Conservation (phyloP, 2,797 vertebrate genomes). For the Artibeus jamaicensis region DNA sequence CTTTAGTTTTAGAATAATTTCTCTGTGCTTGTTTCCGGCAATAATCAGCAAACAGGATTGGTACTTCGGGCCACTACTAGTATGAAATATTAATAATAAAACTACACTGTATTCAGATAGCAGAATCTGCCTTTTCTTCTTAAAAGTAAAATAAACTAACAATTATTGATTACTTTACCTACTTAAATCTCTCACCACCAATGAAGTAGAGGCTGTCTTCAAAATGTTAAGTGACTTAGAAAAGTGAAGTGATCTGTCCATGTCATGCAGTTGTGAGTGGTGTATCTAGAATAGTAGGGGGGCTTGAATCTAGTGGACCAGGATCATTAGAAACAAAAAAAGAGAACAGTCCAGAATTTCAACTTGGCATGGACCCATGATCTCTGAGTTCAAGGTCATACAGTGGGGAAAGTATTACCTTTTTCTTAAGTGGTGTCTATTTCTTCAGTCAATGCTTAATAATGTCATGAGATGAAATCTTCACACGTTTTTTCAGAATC, state of each 20-base stretch:
- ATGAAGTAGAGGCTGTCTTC: background rate
- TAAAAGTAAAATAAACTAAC: slow-evolving; percentile 3
- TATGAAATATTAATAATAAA: slow-evolving; percentile 26
- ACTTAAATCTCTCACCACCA: background rate
- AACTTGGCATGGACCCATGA: background rate
- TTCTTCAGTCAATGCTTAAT: background rate
- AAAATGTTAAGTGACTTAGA: background rate
- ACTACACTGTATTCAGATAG: background rate
- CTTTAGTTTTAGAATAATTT: slow-evolving; percentile 64
- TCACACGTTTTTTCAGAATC: background rate
- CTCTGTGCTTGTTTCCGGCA: slow-evolving; percentile 37
- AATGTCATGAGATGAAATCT: background rate
- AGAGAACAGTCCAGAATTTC: background rate
- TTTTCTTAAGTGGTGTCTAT: background rate
- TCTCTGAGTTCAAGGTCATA: background rate
- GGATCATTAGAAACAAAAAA: background rate
- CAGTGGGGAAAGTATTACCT: background rate
- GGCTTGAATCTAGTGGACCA: background rate
- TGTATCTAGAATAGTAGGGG: background rate
- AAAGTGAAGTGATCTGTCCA: background rate
- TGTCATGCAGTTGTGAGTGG: background rate
- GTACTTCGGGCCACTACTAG: slow-evolving; percentile 6
- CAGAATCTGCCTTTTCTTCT: background rate
- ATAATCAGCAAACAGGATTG: slow-evolving; percentile 48
- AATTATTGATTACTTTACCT: background rate